A percentile compares a stretch with the other conserved stretches of the same genome.
Evolutionary conservation across 2,888 invertebrate species (phyloP).

Genomic region (Ophioninae sp.): DNA sequence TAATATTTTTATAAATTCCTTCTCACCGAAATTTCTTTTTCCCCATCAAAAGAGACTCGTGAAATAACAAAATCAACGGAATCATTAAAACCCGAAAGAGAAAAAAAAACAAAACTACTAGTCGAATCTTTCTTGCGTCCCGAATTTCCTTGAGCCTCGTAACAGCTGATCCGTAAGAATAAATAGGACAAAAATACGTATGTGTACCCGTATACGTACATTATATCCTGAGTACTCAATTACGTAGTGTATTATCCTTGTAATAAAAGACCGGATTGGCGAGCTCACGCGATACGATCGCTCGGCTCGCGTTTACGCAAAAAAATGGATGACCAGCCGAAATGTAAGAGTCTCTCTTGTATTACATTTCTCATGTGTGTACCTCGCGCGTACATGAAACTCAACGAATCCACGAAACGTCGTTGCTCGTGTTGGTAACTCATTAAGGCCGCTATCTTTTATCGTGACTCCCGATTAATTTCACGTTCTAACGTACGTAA

Average conservation of each 20-base stretch:
- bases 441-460: constrained; percentile 74
- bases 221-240: constrained; percentile 38
- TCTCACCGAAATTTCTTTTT: background rate
- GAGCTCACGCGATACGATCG: constrained; percentile 56
- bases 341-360: constrained; percentile 48
- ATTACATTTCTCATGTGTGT: background rate
- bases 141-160: background rate
- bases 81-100: background rate
- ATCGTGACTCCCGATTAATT: constrained; percentile 75
- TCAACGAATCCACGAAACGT: background rate
- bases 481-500: constrained; percentile 71
- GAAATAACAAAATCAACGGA: background rate
- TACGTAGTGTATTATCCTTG: constrained; percentile 54
- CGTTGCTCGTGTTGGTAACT: constrained; percentile 61
- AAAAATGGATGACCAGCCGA: constrained; percentile 51
- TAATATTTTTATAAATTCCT: background rate
- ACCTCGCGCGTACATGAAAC: background rate
- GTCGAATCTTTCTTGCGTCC: background rate
- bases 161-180: background rate
- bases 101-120: background rate
- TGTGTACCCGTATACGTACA: constrained; percentile 14
- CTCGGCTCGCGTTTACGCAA: constrained; percentile 53
- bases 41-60: background rate
- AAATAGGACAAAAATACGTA: background rate
- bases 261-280: constrained; percentile 41